Percentiles rank a stretch among this genome's conserved stretches.
These are phyloP conservation scores for Pyralis farinalis DNA, from an alignment of 2,888 invertebrate genomes.

Conservation along the genomic window DNA sequence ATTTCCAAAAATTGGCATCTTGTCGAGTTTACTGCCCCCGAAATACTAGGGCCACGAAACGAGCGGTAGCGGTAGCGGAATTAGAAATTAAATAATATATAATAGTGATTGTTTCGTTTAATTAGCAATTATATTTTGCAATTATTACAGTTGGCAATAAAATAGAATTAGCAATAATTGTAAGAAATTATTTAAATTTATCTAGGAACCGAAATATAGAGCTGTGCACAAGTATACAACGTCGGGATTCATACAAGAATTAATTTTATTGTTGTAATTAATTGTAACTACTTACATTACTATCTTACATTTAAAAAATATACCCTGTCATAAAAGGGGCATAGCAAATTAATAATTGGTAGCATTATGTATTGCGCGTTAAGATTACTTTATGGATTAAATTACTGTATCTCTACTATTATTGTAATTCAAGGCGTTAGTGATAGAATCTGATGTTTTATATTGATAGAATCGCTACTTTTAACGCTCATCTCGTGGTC, in stretches of 20 bases:
- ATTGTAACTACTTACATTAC: no score
- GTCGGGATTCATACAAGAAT: no score
- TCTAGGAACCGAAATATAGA: not conserved
- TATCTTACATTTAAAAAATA: no score
- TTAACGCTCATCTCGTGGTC: conserved; percentile 16
- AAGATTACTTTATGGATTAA: no score
- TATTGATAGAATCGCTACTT: not conserved
- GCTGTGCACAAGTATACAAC: no score
- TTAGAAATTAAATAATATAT: not conserved
- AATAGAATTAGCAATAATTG: not conserved
- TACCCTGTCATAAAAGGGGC: not conserved
- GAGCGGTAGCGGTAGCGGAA: conserved; percentile 2
- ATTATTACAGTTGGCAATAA: not conserved
- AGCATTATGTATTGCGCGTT: no score
- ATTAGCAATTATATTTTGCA: no score
- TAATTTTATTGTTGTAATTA: no score
- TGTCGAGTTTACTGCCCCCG: conserved; percentile 33
- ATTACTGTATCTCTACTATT: not conserved
- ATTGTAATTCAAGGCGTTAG: no score
- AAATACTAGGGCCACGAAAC: conserved; percentile 11
- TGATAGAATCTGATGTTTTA: no score
- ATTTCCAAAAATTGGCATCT: conserved; percentile 24
- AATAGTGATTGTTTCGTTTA: no score
- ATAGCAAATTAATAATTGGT: not conserved
- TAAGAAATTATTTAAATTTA: not conserved